Evolutionary conservation across 2,888 invertebrate species (phyloP), one percentile per base, ranked within the genome.

Genomic region (Scaeva pyrastri): DNA sequence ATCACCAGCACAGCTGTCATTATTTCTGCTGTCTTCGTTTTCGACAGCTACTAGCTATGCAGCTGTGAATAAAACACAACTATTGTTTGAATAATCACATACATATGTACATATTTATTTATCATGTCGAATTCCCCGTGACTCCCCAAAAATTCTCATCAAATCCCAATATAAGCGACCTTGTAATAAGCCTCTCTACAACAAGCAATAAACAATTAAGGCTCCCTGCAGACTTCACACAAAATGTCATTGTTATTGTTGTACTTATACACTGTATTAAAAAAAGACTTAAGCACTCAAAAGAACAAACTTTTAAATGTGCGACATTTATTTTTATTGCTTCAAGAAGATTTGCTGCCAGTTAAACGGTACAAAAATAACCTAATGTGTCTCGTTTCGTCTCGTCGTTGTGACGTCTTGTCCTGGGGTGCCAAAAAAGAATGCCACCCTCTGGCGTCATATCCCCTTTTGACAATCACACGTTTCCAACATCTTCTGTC

Each of bases 251-350:
- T 43, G 68, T 45, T 36, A 68, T 62, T 56, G n/a, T n/a, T n/a
- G n/a, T 31, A 3, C 31, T 6, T 14, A 71, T 58, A 75, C 64
- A 11, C 74, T n/a, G n/a, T n/a, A 78, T 31, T 52, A 52, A 43
- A 52, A 73, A 62, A 31, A 45, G 8, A 36, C 48, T 23, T 19
- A 26, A 52, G 68, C 56, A 50, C 62, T 78, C 70, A 79, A 31
- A 31, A 82, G 66, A 79, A 86, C 58, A 84, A 87, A 79, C 83
- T 87, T 88, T 88, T 86, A 78, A 87, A 78, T 87, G 89, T 88
- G 88, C 88, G 89, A 89, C 89, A 89, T 90, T 89, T 89, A 88
- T 89, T 89, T 89, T 89, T 89, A 89, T 89, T 88, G 88, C 85
- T 84, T 64, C 62, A 43, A 62, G 78, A 85, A 89, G 89, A 89